These are phyloP conservation scores for Gadopsis bispinosus DNA, from an alignment of 2,797 vertebrate genomes.

Conservation along the genomic window DNA sequence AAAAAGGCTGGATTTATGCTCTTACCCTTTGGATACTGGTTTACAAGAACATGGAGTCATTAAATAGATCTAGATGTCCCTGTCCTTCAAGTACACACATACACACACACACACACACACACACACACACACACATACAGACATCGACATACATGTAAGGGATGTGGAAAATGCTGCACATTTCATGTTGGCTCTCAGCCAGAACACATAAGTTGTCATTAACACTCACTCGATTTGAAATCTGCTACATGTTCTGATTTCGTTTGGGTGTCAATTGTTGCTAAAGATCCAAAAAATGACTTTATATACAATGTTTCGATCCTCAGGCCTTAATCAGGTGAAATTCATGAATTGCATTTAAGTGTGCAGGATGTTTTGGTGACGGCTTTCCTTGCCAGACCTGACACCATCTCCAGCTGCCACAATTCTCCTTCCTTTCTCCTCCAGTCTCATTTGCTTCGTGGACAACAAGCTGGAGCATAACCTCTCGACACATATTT, in stretches of 20 bases:
- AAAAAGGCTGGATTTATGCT: constrained; percentile 79
- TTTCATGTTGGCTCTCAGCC: constrained; percentile 10
- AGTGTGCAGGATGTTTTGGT: background rate
- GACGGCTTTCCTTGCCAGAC: constrained; percentile 48
- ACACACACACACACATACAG: constrained; percentile 21
- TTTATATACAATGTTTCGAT: no score
- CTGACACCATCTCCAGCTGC: constrained; percentile 58
- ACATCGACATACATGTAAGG: constrained; percentile 23
- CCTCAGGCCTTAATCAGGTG: background rate
- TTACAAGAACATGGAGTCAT: constrained; percentile 77
- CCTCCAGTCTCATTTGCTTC: constrained; percentile 56
- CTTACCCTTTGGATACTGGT: constrained; percentile 81
- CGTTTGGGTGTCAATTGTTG: background rate
- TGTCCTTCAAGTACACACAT: constrained; percentile 47
- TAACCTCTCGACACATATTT: constrained; percentile 40
- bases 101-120: constrained; percentile 26
- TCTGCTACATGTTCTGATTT: background rate
- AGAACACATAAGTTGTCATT: constrained; percentile 21
- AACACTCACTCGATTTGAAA: background rate
- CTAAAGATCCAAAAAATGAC: background rate
- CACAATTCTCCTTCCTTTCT: constrained; percentile 56
- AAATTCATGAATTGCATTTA: background rate
- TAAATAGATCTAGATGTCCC: constrained; percentile 66
- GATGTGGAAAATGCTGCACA: constrained; percentile 11
- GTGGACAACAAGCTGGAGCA: constrained; percentile 49